Evolutionary conservation across 2,113 vertebrate genomes (phyloP).

Genomic region (Petrocephalus zakoni): DNA sequence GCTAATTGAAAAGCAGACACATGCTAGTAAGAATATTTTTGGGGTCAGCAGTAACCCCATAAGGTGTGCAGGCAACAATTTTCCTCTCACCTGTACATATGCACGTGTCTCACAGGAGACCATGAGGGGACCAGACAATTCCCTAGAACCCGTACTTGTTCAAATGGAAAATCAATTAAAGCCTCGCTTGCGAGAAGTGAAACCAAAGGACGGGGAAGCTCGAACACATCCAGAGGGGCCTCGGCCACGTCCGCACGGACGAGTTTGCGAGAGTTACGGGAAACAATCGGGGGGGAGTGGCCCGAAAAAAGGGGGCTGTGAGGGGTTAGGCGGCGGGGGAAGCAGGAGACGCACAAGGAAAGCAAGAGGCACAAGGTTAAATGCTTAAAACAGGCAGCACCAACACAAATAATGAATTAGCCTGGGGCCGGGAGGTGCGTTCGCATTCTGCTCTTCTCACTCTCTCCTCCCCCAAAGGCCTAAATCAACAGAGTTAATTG

Average conservation of each 20-base stretch:
- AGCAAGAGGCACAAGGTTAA: background rate
- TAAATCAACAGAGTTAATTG: conserved; percentile 23
- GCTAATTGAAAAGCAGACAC: background rate
- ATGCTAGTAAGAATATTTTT: background rate
- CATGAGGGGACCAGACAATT: background rate
- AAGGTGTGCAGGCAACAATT: background rate
- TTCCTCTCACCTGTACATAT: background rate
- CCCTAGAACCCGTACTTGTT: background rate
- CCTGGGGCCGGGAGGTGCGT: background rate
- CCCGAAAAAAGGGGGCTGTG: background rate
- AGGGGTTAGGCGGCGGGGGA: background rate
- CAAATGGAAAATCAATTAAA: background rate
- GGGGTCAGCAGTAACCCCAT: background rate
- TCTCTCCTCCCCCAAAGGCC: conserved; percentile 10
- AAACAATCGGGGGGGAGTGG: background rate
- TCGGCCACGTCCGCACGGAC: background rate
- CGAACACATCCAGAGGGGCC: background rate
- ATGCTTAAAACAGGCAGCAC: background rate
- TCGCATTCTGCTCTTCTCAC: background rate
- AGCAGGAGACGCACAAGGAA: background rate
- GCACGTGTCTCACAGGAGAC: background rate
- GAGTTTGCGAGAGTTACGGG: background rate
- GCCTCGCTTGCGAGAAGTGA: background rate
- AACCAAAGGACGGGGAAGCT: background rate
- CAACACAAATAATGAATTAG: conserved; percentile 4